Conservation (phyloP, 2,113 vertebrate genomes). For the Petaurus breviceps region DNA sequence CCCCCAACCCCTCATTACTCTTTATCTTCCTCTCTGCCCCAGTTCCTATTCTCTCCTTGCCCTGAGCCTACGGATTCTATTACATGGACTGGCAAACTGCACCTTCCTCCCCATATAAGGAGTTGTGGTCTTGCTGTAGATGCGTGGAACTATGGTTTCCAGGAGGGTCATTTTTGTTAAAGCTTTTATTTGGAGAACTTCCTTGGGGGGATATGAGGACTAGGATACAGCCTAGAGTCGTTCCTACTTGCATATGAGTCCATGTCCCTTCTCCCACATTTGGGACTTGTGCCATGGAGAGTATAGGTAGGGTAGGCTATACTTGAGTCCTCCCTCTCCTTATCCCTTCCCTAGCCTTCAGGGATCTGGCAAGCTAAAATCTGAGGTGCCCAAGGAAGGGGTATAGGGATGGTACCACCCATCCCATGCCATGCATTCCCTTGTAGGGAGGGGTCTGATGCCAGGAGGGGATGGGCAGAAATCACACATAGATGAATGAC, state of each 20-base stretch:
- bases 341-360: not conserved
- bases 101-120: not conserved
- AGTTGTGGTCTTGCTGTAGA: not conserved
- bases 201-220: not conserved
- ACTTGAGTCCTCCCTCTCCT: not conserved
- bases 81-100: not conserved
- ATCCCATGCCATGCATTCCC: not conserved
- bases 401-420: not conserved
- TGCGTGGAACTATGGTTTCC: not conserved
- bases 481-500: not conserved
- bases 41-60: not conserved
- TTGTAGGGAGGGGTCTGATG: not conserved
- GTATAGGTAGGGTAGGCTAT: not conserved
- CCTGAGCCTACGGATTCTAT: not conserved
- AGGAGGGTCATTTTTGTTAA: not conserved
- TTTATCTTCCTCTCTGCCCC: conserved; percentile 32
- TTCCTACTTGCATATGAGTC: not conserved
- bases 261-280: not conserved
- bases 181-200: not conserved
- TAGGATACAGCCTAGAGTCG: not conserved
- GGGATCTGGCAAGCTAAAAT: not conserved
- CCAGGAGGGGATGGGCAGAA: not conserved
- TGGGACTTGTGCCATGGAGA: not conserved
- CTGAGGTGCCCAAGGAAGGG: not conserved
- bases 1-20: not conserved